Evolutionary conservation across 2,797 vertebrate genomes (phyloP).

Genomic region (Typhlichthys subterraneus): DNA sequence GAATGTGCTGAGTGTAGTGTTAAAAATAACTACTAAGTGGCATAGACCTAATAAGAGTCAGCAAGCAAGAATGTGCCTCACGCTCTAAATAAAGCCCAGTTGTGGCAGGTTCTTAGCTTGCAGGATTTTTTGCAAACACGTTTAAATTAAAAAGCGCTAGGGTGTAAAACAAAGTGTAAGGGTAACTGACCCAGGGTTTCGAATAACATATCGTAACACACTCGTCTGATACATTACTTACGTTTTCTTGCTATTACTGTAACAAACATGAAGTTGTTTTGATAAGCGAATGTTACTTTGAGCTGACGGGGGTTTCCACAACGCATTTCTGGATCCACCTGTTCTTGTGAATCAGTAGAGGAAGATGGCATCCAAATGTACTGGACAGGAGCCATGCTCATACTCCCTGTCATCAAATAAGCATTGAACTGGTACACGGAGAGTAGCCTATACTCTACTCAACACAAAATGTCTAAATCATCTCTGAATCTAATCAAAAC

Average conservation of each 20-base stretch:
- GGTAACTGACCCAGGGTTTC: no score
- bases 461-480: background rate
- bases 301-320: slow-evolving; percentile 62
- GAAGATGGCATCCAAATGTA: slow-evolving; percentile 53
- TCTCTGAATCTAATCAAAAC: background rate
- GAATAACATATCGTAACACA: no score
- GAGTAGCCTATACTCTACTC: background rate
- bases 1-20: background rate
- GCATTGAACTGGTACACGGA: slow-evolving; percentile 17
- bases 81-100: background rate
- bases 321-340: slow-evolving; percentile 59
- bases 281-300: slow-evolving; percentile 18
- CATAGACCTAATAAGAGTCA: background rate
- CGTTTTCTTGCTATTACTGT: background rate
- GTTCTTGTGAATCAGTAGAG: slow-evolving; percentile 52
- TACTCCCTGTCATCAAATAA: slow-evolving; percentile 23
- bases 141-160: no score
- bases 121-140: no score
- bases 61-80: background rate
- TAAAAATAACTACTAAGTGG: background rate
- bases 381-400: slow-evolving; percentile 47
- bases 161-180: no score
- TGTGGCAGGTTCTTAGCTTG: background rate
- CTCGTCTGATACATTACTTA: background rate
- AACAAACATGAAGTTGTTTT: slow-evolving; percentile 10